phyloP scores from a whole-genome alignment of 2,888 invertebrate genomes.

The Cantharis rustica region DNA sequence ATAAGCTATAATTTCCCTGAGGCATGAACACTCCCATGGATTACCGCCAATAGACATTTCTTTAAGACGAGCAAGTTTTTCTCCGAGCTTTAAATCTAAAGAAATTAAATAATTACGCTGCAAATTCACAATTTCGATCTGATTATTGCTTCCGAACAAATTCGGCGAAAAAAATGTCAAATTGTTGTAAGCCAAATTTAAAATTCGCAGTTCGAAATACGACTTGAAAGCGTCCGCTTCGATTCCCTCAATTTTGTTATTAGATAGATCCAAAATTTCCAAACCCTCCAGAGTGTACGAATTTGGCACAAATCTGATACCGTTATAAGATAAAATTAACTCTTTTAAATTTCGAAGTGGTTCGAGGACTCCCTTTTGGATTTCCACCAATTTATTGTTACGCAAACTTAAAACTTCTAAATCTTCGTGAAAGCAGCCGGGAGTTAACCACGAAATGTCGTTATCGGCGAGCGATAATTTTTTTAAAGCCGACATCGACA shows the following conservation, averaged over 20 bases:
- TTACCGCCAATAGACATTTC: slow-evolving; percentile 29
- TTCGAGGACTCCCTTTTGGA: slow-evolving; percentile 14
- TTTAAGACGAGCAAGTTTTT: slow-evolving; percentile 7
- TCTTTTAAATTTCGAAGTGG: slow-evolving; percentile 21
- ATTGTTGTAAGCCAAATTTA: slow-evolving; percentile 22
- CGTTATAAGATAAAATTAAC: slow-evolving; percentile 27
- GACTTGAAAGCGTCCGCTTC: slow-evolving; percentile 12
- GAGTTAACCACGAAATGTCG: slow-evolving; percentile 8
- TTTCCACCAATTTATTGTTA: slow-evolving; percentile 15
- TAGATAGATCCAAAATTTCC: slow-evolving; percentile 26
- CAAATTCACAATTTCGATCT: background rate
- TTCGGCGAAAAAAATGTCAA: slow-evolving; percentile 18
- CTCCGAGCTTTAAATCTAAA: background rate
- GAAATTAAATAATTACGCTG: slow-evolving; percentile 15
- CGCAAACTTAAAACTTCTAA: slow-evolving; percentile 26
- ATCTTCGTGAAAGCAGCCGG: slow-evolving; percentile 23
- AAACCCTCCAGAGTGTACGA: slow-evolving; percentile 12
- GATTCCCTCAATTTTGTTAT: slow-evolving; percentile 24
- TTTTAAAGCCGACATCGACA: slow-evolving; percentile 7
- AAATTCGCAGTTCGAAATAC: slow-evolving; percentile 14
- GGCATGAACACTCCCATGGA: slow-evolving; percentile 32
- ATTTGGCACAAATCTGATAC: slow-evolving; percentile 10
- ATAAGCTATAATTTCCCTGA: slow-evolving; percentile 8
- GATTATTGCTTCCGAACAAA: background rate
- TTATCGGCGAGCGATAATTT: slow-evolving; percentile 23